Percentiles rank a stretch among this genome's conserved stretches.
Conservation (phyloP, 2,888 invertebrate genomes). For the Caenorhabditis sp. region DNA sequence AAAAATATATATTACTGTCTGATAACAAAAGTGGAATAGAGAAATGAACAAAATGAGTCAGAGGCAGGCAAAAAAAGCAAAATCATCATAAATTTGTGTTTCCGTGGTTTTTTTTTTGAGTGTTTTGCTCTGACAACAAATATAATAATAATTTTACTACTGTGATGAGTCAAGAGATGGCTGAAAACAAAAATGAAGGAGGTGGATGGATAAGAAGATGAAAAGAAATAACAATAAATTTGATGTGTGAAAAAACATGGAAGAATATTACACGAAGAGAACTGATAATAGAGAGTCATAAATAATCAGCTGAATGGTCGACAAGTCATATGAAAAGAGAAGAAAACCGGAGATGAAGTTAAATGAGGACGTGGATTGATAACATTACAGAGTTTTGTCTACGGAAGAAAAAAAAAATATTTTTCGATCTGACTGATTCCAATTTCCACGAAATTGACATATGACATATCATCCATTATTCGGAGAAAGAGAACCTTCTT, state of each 20-base stretch:
- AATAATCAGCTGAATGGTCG: not conserved
- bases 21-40: not conserved
- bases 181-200: not conserved
- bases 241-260: not conserved
- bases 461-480: too few relatives aligned
- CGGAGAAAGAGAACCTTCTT: too few relatives aligned
- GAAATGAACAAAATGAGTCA: not conserved
- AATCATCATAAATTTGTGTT: slow-evolving; percentile 1
- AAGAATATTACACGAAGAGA: not conserved
- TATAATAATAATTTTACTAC: not conserved
- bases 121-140: not conserved
- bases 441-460: too few relatives aligned
- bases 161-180: not conserved
- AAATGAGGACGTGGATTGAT: not conserved
- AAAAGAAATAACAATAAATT: slow-evolving; percentile 7
- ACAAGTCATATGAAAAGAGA: not conserved
- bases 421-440: too few relatives aligned
- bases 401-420: not conserved
- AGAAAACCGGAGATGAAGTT: not conserved
- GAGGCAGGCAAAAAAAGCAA: not conserved
- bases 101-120: not conserved
- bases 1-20: not conserved
- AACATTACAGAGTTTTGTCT: not conserved
- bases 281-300: not conserved
- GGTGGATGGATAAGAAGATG: slow-evolving; percentile 6